A percentile compares a stretch with the other conserved stretches of the same genome.
These are phyloP conservation scores for Lamellibrachia satsuma DNA, from an alignment of 2,888 invertebrate species.

Conservation along the genomic window DNA sequence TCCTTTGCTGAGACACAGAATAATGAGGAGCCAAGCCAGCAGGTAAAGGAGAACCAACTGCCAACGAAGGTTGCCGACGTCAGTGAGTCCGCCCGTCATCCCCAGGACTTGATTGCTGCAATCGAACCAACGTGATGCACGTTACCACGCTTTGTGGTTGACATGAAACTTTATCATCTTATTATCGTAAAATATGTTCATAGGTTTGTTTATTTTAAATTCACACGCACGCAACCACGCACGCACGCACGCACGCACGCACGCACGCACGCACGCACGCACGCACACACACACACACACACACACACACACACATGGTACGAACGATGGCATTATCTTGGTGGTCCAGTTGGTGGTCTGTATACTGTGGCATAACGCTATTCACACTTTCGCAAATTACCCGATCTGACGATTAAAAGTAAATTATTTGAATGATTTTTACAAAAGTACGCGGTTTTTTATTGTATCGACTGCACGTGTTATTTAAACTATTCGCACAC, in stretches of 20 bases:
- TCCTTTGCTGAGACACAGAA: conserved; percentile 57
- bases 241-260: too few species aligned
- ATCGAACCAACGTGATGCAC: neutral
- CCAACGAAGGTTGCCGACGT: conserved; percentile 51
- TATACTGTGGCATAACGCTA: too few species aligned
- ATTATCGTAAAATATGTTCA: neutral
- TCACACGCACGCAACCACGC: too few species aligned
- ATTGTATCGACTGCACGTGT: neutral
- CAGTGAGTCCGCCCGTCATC: conserved; percentile 52
- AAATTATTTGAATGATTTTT: too few species aligned
- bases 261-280: neutral
- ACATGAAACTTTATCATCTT: neutral
- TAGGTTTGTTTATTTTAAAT: neutral
- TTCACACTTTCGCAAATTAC: too few species aligned
- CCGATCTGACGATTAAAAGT: too few species aligned
- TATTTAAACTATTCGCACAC: neutral
- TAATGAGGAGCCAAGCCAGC: conserved; percentile 56
- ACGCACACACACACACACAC: neutral
- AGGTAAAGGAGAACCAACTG: conserved; percentile 51
- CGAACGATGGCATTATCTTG: too few species aligned
- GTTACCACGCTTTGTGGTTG: neutral
- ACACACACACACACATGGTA: too few species aligned
- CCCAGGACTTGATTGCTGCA: conserved; percentile 51
- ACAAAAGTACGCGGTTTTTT: too few species aligned
- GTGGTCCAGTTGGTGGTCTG: too few species aligned